Percentiles rank a stretch among this genome's conserved stretches.
Conservation (phyloP, 2,888 invertebrate genomes). For the Heliconius ismenius region DNA sequence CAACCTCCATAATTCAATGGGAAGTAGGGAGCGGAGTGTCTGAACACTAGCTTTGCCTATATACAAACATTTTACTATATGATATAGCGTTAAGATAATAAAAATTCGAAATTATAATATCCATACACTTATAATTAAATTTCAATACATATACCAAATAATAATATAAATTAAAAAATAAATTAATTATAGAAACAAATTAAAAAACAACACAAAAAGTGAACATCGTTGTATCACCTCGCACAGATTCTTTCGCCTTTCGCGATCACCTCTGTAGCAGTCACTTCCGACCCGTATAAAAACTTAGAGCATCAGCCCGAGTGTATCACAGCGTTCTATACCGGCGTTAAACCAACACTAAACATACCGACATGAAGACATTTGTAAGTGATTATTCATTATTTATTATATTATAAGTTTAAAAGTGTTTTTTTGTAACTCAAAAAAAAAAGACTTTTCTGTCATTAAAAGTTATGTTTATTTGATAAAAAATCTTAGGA, state of each 20-base stretch:
- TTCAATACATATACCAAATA: background rate
- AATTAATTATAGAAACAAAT: background rate
- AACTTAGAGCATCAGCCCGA: conserved; percentile 66
- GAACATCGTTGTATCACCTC: conserved; percentile 52
- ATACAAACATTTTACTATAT: no score
- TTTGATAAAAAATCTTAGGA: no score
- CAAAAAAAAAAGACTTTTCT: no score
- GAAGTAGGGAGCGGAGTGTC: no score
- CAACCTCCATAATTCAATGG: no score
- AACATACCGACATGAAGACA: conserved; percentile 68
- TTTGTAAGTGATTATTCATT: conserved; percentile 66
- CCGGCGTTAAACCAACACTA: conserved; percentile 40
- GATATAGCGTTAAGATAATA: no score
- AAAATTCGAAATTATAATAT: background rate
- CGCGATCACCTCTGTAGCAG: conserved; percentile 55
- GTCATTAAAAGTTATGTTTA: no score
- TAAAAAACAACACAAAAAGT: conserved; percentile 36
- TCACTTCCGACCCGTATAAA: conserved; percentile 79
- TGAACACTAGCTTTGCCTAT: no score
- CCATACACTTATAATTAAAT: background rate
- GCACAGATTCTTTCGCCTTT: conserved; percentile 63
- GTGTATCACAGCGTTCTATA: conserved; percentile 61
- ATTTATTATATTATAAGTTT: conserved; percentile 28
- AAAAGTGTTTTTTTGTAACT: no score
- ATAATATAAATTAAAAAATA: conserved; percentile 14